Evolutionary conservation across 2,888 invertebrate genomes (phyloP).

Genomic region (Ernsta delagoae): DNA sequence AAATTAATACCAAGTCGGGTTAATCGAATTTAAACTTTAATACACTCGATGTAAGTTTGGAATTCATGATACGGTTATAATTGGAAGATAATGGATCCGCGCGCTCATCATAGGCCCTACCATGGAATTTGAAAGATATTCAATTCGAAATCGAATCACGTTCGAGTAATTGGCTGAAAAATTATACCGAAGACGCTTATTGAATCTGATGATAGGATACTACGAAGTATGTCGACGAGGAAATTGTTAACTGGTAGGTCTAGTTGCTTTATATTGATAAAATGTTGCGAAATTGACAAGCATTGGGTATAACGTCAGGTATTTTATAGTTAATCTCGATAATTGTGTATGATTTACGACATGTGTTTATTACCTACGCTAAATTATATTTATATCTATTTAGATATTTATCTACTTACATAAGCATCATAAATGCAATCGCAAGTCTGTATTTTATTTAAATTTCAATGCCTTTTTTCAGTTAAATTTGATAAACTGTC

Average conservation of each 20-base stretch:
- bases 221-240: slow-evolving; percentile 8
- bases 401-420: too few relatives aligned
- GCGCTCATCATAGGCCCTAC: slow-evolving; percentile 36
- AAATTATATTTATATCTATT: neutral
- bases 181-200: slow-evolving; percentile 35
- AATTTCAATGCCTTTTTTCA: too few relatives aligned
- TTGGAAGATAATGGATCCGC: slow-evolving; percentile 33
- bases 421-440: too few relatives aligned
- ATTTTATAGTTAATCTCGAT: neutral
- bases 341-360: neutral
- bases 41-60: neutral
- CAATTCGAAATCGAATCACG: slow-evolving; percentile 37
- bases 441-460: too few relatives aligned
- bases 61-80: slow-evolving; percentile 22
- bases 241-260: slow-evolving; percentile 28
- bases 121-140: slow-evolving; percentile 40
- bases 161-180: slow-evolving; percentile 39
- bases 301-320: neutral
- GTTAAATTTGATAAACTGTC: too few relatives aligned
- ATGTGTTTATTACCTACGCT: neutral
- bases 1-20: slow-evolving; percentile 23
- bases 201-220: slow-evolving; percentile 36
- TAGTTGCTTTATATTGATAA: slow-evolving; percentile 20
- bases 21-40: slow-evolving; percentile 32
- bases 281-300: slow-evolving; percentile 16